Conservation (phyloP, 2,797 vertebrate species). For the Lacerta bilineata region DNA sequence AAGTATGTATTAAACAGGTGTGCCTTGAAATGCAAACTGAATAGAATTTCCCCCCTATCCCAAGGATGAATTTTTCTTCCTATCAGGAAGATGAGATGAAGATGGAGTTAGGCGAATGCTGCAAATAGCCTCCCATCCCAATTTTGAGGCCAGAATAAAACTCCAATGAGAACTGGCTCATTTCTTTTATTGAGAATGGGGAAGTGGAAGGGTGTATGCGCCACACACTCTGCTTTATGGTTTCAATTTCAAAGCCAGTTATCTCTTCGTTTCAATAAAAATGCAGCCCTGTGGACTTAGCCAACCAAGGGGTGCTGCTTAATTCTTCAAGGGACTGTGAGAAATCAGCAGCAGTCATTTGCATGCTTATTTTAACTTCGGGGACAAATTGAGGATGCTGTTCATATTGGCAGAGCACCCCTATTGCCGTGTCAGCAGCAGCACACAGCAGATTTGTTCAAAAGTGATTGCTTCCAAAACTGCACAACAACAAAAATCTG, state of each 20-base stretch:
- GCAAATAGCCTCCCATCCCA: not conserved
- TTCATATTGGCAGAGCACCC: not conserved
- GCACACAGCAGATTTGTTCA: not conserved
- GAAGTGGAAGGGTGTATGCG: not conserved
- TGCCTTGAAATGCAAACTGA: too few species aligned
- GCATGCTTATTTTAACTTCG: not conserved
- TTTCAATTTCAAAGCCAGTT: not conserved
- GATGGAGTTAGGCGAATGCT: not conserved
- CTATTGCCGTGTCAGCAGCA: not conserved
- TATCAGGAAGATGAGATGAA: not conserved
- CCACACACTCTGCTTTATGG: not conserved
- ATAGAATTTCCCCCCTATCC: too few species aligned
- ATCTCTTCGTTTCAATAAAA: not conserved
- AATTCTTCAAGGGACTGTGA: not conserved
- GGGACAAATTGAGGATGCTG: not conserved
- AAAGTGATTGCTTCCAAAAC: not conserved
- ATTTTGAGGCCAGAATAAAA: too few species aligned
- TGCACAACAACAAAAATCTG: not conserved
- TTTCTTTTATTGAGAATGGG: not conserved
- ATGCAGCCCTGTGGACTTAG: not conserved
- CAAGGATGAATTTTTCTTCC: not conserved
- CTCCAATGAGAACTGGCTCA: not conserved
- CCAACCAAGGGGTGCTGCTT: not conserved
- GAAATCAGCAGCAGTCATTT: not conserved
- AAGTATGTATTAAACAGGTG: too few species aligned